phyloP scores from a whole-genome alignment of 2,888 invertebrate genomes.

The Rhamnusium bicolor region DNA sequence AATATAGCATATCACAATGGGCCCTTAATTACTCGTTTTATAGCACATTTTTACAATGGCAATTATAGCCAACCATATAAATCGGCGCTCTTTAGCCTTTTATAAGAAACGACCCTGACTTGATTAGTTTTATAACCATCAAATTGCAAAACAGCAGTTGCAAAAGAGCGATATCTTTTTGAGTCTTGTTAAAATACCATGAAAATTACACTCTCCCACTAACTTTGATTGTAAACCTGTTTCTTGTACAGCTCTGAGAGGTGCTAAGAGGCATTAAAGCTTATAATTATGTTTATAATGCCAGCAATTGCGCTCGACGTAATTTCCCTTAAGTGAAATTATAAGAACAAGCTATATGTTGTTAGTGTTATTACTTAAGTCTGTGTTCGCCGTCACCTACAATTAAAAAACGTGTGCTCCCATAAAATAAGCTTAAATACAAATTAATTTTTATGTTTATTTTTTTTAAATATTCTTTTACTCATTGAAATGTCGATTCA shows the following conservation, averaged over 20 bases:
- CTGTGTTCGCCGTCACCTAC: neutral
- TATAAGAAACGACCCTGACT: neutral
- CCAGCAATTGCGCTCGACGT: neutral
- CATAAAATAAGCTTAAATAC: neutral
- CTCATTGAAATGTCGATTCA: too few species aligned
- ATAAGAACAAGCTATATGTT: neutral
- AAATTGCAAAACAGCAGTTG: neutral
- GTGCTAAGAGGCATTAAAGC: neutral
- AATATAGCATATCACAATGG: neutral
- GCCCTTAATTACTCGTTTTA: neutral
- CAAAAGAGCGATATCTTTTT: neutral
- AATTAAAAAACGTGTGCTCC: neutral
- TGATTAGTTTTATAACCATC: neutral
- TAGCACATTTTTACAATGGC: neutral
- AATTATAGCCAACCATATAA: neutral
- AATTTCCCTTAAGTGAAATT: constrained; percentile 7
- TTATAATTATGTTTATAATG: neutral
- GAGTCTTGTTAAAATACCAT: neutral
- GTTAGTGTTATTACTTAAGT: neutral
- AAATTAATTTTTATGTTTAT: neutral
- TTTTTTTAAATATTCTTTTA: too few species aligned
- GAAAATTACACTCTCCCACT: neutral
- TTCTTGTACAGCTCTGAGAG: neutral
- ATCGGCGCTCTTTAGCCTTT: neutral
- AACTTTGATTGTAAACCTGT: neutral